Evolutionary conservation across 2,888 invertebrate genomes (phyloP).

Genomic region (Eristalis intricaria): DNA sequence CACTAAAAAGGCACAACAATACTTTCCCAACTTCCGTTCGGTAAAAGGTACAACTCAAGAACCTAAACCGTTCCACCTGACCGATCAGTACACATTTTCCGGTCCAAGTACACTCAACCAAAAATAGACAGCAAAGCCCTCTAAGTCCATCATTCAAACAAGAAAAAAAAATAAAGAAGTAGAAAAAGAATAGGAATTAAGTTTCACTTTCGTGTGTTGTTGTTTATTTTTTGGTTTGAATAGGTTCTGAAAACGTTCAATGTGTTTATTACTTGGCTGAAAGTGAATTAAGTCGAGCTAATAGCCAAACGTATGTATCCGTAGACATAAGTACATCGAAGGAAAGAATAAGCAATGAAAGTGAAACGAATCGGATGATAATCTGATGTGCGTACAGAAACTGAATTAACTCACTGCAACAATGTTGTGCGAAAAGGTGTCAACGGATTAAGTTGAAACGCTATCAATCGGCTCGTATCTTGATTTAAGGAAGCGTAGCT

Average conservation of each 20-base stretch:
- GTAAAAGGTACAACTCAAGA: background rate
- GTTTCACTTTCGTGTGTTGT: slow-evolving; percentile 32
- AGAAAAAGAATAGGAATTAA: slow-evolving; percentile 2
- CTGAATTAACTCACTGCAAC: background rate
- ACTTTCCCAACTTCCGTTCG: background rate
- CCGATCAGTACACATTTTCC: background rate
- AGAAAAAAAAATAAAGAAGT: background rate
- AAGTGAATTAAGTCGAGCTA: slow-evolving; percentile 28
- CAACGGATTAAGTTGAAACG: no score
- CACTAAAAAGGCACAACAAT: background rate
- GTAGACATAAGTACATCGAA: background rate
- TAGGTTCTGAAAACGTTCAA: background rate
- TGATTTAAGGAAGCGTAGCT: no score
- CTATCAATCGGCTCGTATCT: no score
- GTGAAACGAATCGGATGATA: background rate
- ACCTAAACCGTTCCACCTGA: background rate
- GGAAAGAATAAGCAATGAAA: background rate
- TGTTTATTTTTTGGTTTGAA: background rate
- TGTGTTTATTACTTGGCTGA: slow-evolving; percentile 8
- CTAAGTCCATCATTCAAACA: slow-evolving; percentile 5
- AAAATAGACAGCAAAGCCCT: background rate
- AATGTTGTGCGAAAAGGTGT: background rate
- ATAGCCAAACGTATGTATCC: background rate
- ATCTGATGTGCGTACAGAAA: background rate
- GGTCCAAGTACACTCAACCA: background rate